Percentiles rank a stretch among this genome's conserved stretches.
Evolutionary conservation across 2,113 vertebrate species (phyloP).

Genomic region (Haemorhous mexicanus): DNA sequence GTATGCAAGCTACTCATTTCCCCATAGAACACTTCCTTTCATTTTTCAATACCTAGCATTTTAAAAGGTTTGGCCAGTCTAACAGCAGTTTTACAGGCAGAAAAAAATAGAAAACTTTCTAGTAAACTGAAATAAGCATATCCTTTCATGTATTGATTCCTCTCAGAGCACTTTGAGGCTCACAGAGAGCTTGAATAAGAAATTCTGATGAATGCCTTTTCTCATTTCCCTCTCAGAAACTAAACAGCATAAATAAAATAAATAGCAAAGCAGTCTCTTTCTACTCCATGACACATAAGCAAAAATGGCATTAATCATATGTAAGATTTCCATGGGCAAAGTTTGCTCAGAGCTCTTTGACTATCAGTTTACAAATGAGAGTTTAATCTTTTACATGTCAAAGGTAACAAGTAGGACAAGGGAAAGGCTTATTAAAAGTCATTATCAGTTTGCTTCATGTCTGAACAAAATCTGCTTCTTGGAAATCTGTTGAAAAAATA

Average conservation of each 20-base stretch:
- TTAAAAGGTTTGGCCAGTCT: not conserved
- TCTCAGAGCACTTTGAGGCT: not conserved
- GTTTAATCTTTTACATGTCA: not conserved
- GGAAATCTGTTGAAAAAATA: not conserved
- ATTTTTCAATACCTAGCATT: not conserved
- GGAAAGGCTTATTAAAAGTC: not conserved
- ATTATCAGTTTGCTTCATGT: not conserved
- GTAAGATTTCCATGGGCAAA: not conserved
- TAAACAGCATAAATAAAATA: slow-evolving; percentile 28
- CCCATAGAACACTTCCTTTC: not conserved
- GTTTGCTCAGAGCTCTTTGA: not conserved
- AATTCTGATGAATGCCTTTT: not conserved
- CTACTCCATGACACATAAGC: not conserved
- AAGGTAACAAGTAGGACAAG: not conserved
- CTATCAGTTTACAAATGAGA: not conserved
- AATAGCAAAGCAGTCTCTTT: slow-evolving; percentile 3
- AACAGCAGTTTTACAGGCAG: not conserved
- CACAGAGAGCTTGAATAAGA: not conserved
- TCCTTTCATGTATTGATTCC: not conserved
- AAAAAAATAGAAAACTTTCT: not conserved
- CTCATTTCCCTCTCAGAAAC: not conserved
- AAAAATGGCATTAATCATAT: slow-evolving; percentile 28
- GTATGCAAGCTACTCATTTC: not conserved
- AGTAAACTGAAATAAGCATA: not conserved
- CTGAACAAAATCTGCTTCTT: not conserved